Evolutionary conservation across 2,888 invertebrate species (phyloP).

Genomic region (Apamea anceps): DNA sequence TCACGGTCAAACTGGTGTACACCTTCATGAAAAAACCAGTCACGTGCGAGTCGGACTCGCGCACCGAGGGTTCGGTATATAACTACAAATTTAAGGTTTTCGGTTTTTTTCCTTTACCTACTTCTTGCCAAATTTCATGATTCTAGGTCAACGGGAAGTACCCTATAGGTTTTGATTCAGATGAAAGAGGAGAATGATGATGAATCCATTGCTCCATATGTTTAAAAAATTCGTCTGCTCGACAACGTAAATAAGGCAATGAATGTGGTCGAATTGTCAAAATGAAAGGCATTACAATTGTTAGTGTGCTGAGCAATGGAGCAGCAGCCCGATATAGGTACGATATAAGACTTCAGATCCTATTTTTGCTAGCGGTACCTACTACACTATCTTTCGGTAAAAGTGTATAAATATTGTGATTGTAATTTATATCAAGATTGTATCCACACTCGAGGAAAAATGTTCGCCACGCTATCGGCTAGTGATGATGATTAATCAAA

Average conservation of each 20-base stretch:
- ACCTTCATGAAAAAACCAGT: not conserved
- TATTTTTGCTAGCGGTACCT: constrained; percentile 22
- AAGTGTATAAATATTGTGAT: constrained; percentile 44
- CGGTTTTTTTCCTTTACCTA: too few relatives aligned
- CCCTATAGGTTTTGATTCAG: too few relatives aligned
- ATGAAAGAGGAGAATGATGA: not conserved
- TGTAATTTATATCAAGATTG: constrained; percentile 32
- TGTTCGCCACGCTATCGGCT: constrained; percentile 35
- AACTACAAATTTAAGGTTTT: too few relatives aligned
- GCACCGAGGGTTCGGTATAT: too few relatives aligned
- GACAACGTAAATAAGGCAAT: not conserved
- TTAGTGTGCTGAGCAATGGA: not conserved
- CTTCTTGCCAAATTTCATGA: too few relatives aligned
- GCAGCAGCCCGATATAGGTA: not conserved
- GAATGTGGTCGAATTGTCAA: not conserved
- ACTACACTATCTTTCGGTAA: constrained; percentile 39
- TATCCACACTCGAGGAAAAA: constrained; percentile 35
- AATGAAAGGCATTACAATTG: not conserved
- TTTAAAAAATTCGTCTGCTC: not conserved
- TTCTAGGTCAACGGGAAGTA: too few relatives aligned
- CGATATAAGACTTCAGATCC: too few relatives aligned
- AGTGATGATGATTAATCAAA: constrained; percentile 38
- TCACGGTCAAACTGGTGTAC: not conserved
- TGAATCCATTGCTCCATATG: not conserved
- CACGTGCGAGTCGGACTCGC: too few relatives aligned